Conservation (phyloP, 2,113 vertebrate species). For the Sphyrna mokarran region DNA sequence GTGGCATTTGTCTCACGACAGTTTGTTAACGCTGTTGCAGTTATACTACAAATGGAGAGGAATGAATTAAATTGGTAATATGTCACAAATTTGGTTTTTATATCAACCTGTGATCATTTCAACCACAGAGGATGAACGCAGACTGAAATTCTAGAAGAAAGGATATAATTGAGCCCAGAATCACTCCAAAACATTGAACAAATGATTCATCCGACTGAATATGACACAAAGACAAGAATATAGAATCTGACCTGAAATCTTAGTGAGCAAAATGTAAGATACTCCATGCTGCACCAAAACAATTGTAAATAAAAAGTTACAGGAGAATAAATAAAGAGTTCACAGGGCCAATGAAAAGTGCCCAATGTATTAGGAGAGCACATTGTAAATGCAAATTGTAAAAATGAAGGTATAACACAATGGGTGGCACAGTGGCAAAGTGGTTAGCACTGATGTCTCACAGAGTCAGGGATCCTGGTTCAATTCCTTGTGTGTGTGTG, state of each 20-base stretch:
- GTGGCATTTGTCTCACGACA: no score
- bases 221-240: not conserved
- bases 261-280: not conserved
- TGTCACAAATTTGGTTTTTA: not conserved
- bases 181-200: not conserved
- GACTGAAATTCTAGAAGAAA: not conserved
- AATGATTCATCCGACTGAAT: not conserved
- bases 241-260: not conserved
- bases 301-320: not conserved
- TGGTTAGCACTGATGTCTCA: no score
- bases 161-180: no score
- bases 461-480: no score
- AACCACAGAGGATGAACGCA: not conserved
- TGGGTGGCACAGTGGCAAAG: no score
- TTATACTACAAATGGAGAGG: not conserved
- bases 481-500: no score
- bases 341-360: not conserved
- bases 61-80: not conserved
- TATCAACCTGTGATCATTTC: not conserved
- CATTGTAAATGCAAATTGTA: not conserved
- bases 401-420: not conserved
- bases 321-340: not conserved
- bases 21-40: not conserved
- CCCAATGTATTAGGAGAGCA: no score
- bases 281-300: not conserved